These are phyloP conservation scores for Matsumyia berberina DNA, from an alignment of 2,888 invertebrate species.

Conservation along the genomic window DNA sequence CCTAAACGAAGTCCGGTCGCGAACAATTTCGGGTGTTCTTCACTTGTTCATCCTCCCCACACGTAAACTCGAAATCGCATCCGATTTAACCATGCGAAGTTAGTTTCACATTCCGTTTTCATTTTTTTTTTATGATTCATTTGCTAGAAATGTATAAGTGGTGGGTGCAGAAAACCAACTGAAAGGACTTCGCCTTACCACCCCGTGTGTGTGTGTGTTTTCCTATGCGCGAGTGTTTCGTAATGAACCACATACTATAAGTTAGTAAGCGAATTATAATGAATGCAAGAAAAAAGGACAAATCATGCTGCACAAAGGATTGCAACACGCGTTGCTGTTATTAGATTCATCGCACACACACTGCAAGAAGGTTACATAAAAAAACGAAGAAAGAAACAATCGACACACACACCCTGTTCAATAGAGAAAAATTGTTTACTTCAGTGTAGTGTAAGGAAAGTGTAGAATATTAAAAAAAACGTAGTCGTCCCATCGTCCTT, in stretches of 20 bases:
- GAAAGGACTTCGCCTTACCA: slow-evolving; percentile 38
- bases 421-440: slow-evolving; percentile 34
- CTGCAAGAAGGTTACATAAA: slow-evolving; percentile 70
- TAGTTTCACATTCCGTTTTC: slow-evolving; percentile 6
- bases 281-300: slow-evolving; percentile 54
- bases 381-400: neutral
- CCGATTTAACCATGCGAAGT: slow-evolving; percentile 40
- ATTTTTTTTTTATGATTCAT: slow-evolving; percentile 65
- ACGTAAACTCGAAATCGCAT: neutral
- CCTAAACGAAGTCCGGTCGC: neutral
- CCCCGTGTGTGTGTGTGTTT: neutral
- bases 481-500: slow-evolving; percentile 1
- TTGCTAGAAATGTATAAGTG: slow-evolving; percentile 64
- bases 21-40: neutral
- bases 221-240: slow-evolving; percentile 58
- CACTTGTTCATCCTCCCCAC: neutral
- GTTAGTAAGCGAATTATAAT: slow-evolving; percentile 49
- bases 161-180: slow-evolving; percentile 69
- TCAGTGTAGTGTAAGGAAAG: slow-evolving; percentile 30
- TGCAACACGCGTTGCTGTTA: slow-evolving; percentile 68
- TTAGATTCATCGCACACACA: slow-evolving; percentile 47
- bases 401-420: slow-evolving; percentile 49
- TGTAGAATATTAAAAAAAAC: slow-evolving; percentile 7
- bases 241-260: slow-evolving; percentile 57
- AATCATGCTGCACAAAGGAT: slow-evolving; percentile 69